Evolutionary conservation across 1,140 invertebrate genomes (phyloP), one percentile per base, ranked within the genome.

Genomic region (Geopemphigus sp.): DNA sequence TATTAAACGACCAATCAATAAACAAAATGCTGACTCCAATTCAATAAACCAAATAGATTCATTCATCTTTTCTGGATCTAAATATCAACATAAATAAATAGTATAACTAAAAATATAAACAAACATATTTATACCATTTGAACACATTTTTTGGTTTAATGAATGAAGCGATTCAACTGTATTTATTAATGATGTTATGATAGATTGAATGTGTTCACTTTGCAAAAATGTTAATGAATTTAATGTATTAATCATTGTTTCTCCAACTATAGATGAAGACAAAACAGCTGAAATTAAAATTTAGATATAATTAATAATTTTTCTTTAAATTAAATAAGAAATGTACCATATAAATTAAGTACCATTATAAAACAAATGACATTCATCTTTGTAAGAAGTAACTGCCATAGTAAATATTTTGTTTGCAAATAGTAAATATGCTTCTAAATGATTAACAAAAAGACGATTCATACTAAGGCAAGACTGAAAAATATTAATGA

Each of bases 11-110:
- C 90, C 90, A 76, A 91, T 87, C 80, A 91, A 84, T 50, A 90
- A 84, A 47, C 88, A 87, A 83, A 88, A 90, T 0, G 88, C 87
- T 82, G 89, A 84, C 83, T 91, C 89, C 82, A 90, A 83, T 84
- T 91, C 90, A 22, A 91, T 83, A 81, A 90, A 84, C 90, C 90
- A 91, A 5, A 88, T 83, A 89, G 89, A 90, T 12, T 78, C 72
- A 15, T 74, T 74, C 54, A 59, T 39, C 6, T 74, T 74, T 15
- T 74, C 54, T 17, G 29, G 72, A 59, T 74, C 72, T 74, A 45
- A 59, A 59, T 39, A 39, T 12, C 0, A 29, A 32, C 19, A 72
- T 6, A 32, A 56, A n/a, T 39, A 56, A 73, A 32, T 56, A 22
- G 17, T 26, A 72, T 5, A 26, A 5, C 8, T 72, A 26, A 56